A percentile compares a stretch with the other conserved stretches of the same genome.
Conservation (phyloP, 2,113 vertebrate genomes). For the Pelecanoides urinatrix region DNA sequence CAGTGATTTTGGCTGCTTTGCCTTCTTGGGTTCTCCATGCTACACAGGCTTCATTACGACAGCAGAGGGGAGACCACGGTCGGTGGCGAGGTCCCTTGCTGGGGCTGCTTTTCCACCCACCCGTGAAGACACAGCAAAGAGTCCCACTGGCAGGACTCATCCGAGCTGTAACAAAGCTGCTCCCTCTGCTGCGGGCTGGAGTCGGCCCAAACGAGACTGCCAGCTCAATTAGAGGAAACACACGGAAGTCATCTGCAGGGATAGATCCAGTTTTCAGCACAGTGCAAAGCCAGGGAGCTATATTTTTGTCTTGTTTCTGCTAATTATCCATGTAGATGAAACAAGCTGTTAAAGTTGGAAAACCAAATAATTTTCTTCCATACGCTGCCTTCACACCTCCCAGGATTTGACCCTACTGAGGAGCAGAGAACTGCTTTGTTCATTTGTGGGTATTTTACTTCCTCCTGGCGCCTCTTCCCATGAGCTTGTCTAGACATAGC, state of each 20-base stretch:
- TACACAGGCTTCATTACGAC: fast-evolving
- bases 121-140: fast-evolving
- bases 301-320: background rate
- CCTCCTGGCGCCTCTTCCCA: background rate
- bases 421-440: background rate
- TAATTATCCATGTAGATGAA: background rate
- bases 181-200: background rate
- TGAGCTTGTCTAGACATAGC: background rate
- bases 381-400: background rate
- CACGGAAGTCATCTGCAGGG: background rate
- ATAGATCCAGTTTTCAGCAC: background rate
- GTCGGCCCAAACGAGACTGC: background rate
- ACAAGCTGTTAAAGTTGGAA: background rate
- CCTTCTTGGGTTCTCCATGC: background rate
- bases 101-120: background rate
- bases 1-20: background rate
- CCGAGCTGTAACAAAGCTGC: background rate
- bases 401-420: background rate
- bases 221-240: background rate
- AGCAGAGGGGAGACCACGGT: fast-evolving
- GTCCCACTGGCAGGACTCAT: background rate
- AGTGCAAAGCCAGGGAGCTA: background rate
- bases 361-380: background rate
- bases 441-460: background rate
- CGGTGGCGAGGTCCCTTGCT: fast-evolving